phyloP scores from a whole-genome alignment of 2,797 vertebrate genomes.

The Distichodus sexfasciatus region DNA sequence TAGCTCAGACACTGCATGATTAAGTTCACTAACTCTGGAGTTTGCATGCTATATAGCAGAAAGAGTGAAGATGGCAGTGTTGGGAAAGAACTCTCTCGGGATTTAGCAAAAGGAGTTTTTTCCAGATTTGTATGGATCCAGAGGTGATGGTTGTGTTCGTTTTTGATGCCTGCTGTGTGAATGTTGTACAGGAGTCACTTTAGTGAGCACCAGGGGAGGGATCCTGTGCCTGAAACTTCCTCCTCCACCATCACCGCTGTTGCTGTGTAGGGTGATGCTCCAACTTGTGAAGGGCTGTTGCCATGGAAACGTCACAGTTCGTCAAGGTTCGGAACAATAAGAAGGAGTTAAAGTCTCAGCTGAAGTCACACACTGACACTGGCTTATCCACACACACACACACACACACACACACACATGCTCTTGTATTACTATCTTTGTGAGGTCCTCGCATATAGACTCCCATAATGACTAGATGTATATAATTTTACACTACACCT shows the following conservation, averaged over 20 bases:
- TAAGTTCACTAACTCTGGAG: no score
- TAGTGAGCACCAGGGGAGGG: constrained; percentile 41
- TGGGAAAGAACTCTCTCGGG: no score
- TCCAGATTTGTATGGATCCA: constrained; percentile 7
- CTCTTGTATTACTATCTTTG: no score
- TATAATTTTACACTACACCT: no score
- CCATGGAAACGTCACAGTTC: constrained; percentile 75
- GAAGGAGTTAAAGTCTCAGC: constrained; percentile 51
- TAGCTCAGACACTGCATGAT: no score
- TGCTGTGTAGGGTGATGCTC: constrained; percentile 40
- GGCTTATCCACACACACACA: constrained; percentile 5
- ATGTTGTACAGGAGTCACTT: constrained; percentile 33
- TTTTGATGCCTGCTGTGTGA: constrained; percentile 26
- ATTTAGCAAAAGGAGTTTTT: constrained; percentile 11
- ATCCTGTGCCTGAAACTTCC: constrained; percentile 40
- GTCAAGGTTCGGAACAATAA: constrained; percentile 67
- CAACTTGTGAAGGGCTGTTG: constrained; percentile 64
- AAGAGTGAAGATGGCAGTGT: constrained; percentile 19
- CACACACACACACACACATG: neutral
- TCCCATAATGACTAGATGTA: no score
- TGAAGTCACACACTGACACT: constrained; percentile 34
- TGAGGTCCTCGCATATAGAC: no score
- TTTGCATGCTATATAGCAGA: no score
- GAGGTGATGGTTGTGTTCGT: constrained; percentile 2
- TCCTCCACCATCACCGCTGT: constrained; percentile 30